These are phyloP conservation scores for Pantherophis alleghaniensis DNA, from an alignment of 2,797 vertebrate genomes.

Conservation along the genomic window DNA sequence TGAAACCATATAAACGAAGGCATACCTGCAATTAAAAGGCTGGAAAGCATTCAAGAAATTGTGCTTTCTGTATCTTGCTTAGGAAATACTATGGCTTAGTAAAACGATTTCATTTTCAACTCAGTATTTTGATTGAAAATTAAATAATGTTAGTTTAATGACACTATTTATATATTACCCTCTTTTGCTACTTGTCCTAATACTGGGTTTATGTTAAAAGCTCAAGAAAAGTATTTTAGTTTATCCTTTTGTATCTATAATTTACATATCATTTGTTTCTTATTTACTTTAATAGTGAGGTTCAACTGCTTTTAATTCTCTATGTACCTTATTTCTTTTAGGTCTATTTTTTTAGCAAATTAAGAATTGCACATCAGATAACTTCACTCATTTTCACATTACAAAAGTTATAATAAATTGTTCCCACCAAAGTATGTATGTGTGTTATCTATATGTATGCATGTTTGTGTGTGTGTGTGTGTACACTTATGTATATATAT, in stretches of 20 bases:
- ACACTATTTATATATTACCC: not conserved
- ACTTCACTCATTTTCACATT: not conserved
- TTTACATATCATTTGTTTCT: not conserved
- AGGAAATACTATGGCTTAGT: not conserved
- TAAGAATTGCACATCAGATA: not conserved
- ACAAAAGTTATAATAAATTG: slow-evolving; percentile 5
- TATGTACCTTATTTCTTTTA: not conserved
- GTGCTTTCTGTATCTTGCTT: not conserved
- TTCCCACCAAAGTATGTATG: not conserved
- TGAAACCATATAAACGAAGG: not conserved
- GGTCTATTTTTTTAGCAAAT: not conserved
- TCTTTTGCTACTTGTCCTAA: not conserved
- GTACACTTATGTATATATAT: not conserved
- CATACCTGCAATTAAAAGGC: not conserved
- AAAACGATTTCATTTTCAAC: slow-evolving; percentile 13
- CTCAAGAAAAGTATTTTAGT: not conserved
- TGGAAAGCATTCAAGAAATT: not conserved
- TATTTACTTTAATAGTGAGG: not conserved
- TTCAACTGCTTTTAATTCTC: not conserved
- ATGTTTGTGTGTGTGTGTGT: not conserved
- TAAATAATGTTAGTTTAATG: not conserved
- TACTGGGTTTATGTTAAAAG: not conserved
- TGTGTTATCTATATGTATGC: not conserved
- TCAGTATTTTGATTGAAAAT: not conserved
- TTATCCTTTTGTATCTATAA: not conserved